phyloP scores from a whole-genome alignment of 2,888 invertebrate species.

The Steinernema scapterisci region DNA sequence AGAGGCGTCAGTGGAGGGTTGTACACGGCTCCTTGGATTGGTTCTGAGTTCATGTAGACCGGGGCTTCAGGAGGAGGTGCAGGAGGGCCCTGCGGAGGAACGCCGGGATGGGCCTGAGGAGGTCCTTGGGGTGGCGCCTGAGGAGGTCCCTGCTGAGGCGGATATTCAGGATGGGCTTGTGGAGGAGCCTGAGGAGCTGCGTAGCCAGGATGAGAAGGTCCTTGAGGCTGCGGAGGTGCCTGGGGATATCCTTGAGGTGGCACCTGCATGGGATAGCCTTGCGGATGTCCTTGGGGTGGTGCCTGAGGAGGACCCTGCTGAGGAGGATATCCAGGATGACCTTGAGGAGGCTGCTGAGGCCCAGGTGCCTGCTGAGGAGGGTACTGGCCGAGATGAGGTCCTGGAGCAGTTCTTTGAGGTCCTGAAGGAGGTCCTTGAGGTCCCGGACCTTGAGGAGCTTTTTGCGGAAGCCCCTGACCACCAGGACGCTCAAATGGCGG shows the following conservation, averaged over 20 bases:
- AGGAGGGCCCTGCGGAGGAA: background rate
- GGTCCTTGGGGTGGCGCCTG: background rate
- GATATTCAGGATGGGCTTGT: background rate
- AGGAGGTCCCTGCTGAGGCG: background rate
- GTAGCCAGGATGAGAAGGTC: background rate
- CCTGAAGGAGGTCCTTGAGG: background rate
- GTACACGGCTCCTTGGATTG: slow-evolving; percentile 23
- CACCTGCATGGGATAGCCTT: background rate
- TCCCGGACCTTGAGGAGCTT: background rate
- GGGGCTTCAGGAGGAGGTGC: background rate
- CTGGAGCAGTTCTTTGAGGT: too few relatives aligned
- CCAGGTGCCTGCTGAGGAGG: background rate
- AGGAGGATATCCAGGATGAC: slow-evolving; percentile 1
- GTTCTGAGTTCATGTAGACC: background rate
- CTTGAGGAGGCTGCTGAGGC: background rate
- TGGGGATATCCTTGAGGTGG: background rate
- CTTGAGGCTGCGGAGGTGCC: background rate
- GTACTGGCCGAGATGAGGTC: background rate
- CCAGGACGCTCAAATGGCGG: background rate
- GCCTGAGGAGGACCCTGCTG: background rate
- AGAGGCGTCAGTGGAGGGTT: background rate
- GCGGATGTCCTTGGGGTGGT: background rate
- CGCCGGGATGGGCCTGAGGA: background rate
- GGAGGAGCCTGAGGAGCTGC: background rate
- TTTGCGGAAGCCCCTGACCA: background rate